Evolutionary conservation across 2,113 vertebrate species (phyloP), one percentile per base, ranked within the genome.

Genomic region (Parotia lawesii): DNA sequence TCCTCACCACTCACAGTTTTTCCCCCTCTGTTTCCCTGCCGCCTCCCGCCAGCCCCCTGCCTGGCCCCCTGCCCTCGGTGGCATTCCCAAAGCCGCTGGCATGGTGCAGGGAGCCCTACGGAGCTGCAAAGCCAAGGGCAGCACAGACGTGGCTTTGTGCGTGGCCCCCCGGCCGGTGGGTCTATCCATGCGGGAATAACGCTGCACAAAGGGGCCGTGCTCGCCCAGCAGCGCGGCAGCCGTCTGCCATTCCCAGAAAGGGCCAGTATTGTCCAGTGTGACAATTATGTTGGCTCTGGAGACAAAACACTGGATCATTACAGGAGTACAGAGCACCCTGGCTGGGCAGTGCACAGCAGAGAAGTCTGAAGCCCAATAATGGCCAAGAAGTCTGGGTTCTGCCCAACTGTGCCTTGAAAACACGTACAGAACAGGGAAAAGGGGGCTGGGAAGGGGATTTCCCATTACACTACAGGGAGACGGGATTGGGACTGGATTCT

Each of bases 111-210:
- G 50, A 84, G 29, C 51, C 73, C 50, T 10, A 0, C 0, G 14
- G 84, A 69, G 84, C 80, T 33, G 50, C 67, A 21, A 12, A 69
- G 83, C 72, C 80, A 11, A 38, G 37, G 64, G 22, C 37, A 89
- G 81, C 87, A 95, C 85, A 91, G 94, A 58, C 1, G 0, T 3
- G 5, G 73, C 92, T 95, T 95, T 96, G 91, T 94, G 73, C 31
- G 0, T 8, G 2, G 1, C 62, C 14, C 75, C 40, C 4, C 0
- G 4, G 13, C 4, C 7, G 4, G 38, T 25, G 77, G 66, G 12
- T 50, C 61, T 33, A 27, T 12, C 88, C 88, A 67, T 47, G 92
- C 60, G 42, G 90, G 85, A 40, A 15, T n/a, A 65, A 53, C 84
- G 0, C 24, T 1, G 51, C 81, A 71, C 77, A 91, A 84, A 85